These are phyloP conservation scores for Oenanthe melanoleuca DNA, from an alignment of 2,113 vertebrate genomes.

Conservation along the genomic window DNA sequence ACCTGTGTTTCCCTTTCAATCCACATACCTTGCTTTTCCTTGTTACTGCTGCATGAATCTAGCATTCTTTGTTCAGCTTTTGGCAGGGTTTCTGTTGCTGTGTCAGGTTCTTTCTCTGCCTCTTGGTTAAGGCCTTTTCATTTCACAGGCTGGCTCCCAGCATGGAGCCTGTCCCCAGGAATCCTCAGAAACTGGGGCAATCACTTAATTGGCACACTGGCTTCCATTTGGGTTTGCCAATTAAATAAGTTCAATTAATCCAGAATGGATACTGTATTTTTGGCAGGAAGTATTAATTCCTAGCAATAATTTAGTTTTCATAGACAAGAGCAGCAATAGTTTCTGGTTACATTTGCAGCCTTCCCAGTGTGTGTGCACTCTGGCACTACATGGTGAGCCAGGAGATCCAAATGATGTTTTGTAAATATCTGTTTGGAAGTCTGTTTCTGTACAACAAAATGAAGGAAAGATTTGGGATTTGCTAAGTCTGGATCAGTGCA, in stretches of 20 bases:
- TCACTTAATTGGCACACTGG: constrained; percentile 19
- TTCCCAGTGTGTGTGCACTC: background rate
- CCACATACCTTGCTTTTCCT: background rate
- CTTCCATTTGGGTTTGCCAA: constrained; percentile 22
- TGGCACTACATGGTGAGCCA: background rate
- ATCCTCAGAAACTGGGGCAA: background rate
- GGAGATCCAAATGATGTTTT: background rate
- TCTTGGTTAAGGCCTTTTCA: background rate
- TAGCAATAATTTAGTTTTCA: background rate
- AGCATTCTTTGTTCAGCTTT: background rate
- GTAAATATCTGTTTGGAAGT: background rate
- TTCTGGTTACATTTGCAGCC: background rate
- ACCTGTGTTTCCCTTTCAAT: background rate
- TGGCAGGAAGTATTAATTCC: constrained; percentile 11
- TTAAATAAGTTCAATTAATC: constrained; percentile 25
- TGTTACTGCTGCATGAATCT: background rate
- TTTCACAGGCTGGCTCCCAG: constrained; percentile 6
- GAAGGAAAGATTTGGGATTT: background rate
- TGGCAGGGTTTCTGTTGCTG: background rate
- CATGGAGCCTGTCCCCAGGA: background rate
- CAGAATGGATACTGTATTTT: constrained; percentile 1
- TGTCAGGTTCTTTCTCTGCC: background rate
- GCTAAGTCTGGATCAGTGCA: no score
- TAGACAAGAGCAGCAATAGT: background rate
- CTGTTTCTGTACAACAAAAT: background rate